A percentile compares a stretch with the other conserved stretches of the same genome.
These are phyloP conservation scores for Dryas iulia DNA, from an alignment of 1,140 invertebrate genomes.

Conservation along the genomic window DNA sequence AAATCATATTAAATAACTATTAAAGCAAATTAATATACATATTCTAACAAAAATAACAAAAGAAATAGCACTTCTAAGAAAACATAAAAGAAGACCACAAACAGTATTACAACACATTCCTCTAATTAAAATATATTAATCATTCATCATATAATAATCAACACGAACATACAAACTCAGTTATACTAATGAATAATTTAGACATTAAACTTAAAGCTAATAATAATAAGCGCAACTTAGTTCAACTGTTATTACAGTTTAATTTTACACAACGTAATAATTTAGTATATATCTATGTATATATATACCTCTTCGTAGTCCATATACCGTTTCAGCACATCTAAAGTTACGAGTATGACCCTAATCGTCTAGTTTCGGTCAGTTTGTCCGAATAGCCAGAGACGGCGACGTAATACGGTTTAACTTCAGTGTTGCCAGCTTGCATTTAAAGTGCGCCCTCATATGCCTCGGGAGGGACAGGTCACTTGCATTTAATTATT, in stretches of 20 bases:
- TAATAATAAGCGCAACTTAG: constrained; percentile 7
- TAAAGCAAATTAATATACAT: no score
- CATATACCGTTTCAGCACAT: constrained; percentile 6
- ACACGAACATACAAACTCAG: no score
- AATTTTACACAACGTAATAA: constrained; percentile 6
- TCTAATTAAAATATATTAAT: no score
- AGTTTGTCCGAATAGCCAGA: constrained; percentile 42
- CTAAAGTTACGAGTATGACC: constrained; percentile 22
- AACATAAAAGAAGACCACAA: no score
- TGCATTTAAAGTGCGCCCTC: constrained; percentile 31
- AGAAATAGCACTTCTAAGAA: no score
- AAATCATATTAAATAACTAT: not conserved
- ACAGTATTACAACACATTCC: no score
- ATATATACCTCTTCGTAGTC: no score
- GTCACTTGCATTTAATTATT: constrained; percentile 25
- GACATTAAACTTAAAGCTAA: not conserved
- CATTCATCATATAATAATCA: no score
- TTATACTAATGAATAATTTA: not conserved
- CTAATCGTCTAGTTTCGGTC: constrained; percentile 49
- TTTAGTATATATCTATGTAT: constrained; percentile 6
- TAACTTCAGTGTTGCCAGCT: constrained; percentile 29
- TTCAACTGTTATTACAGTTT: not conserved
- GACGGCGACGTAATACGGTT: constrained; percentile 52
- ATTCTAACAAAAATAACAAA: no score
- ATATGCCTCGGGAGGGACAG: constrained; percentile 16